A percentile compares a stretch with the other conserved stretches of the same genome.
phyloP scores from a whole-genome alignment of 2,113 vertebrate genomes.

The Rhizomys pruinosus region DNA sequence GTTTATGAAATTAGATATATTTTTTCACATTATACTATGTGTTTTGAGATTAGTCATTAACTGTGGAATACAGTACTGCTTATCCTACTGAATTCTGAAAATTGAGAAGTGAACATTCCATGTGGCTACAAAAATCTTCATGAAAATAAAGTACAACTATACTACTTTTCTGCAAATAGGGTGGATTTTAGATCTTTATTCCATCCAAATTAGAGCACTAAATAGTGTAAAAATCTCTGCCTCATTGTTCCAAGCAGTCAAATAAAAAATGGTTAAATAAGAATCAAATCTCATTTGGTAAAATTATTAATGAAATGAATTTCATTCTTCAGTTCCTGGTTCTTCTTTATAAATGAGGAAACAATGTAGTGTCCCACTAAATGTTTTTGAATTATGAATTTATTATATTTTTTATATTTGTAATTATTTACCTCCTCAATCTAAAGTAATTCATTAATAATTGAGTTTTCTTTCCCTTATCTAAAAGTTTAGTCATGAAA shows the following conservation, averaged over 20 bases:
- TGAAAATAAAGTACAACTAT: background rate
- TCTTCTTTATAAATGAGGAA: background rate
- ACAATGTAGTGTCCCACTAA: conserved; percentile 34
- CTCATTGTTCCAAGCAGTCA: background rate
- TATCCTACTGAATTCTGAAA: background rate
- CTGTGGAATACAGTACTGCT: background rate
- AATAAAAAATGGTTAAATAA: conserved; percentile 13
- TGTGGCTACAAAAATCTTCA: background rate
- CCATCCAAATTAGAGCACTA: background rate
- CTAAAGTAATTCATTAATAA: conserved; percentile 15
- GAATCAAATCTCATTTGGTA: background rate
- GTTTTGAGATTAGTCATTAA: background rate
- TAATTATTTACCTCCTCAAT: conserved; percentile 6
- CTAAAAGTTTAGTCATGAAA: background rate
- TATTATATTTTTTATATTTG: background rate
- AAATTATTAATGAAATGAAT: background rate
- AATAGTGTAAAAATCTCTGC: conserved; percentile 1
- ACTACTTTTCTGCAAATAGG: background rate
- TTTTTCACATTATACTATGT: background rate
- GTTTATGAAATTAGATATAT: background rate
- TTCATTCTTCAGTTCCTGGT: background rate
- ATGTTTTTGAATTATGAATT: conserved; percentile 36
- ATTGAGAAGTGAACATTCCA: background rate
- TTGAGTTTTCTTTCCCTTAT: background rate
- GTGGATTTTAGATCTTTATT: background rate